Evolutionary conservation across 2,797 vertebrate species (phyloP).

Genomic region (Malacoctenus gilli): DNA sequence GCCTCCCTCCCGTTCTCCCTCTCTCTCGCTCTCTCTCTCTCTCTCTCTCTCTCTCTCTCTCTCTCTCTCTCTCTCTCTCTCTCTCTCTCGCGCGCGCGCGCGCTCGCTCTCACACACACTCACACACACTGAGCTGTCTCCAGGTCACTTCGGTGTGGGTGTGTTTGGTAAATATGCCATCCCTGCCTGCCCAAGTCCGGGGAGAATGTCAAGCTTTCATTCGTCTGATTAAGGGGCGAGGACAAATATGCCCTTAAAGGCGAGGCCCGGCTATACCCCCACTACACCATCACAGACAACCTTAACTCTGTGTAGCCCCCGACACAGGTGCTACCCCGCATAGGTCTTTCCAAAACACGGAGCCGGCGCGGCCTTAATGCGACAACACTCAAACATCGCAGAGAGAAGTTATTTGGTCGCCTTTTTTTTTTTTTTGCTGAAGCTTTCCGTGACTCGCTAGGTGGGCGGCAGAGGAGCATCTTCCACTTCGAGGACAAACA

Average conservation of each 20-base stretch:
- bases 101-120: too few relatives aligned
- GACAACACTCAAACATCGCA: too few relatives aligned
- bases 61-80: too few relatives aligned
- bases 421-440: too few relatives aligned
- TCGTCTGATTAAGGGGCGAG: slow-evolving; percentile 78
- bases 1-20: slow-evolving; percentile 7
- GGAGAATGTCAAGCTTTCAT: slow-evolving; percentile 77
- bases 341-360: slow-evolving; percentile 66
- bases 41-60: slow-evolving; percentile 13
- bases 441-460: too few relatives aligned
- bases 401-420: too few relatives aligned
- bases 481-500: too few relatives aligned
- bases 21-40: slow-evolving; percentile 8
- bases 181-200: slow-evolving; percentile 59
- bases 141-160: too few relatives aligned
- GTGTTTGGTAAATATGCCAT: slow-evolving; percentile 82
- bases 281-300: slow-evolving; percentile 28
- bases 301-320: slow-evolving; percentile 51
- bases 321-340: slow-evolving; percentile 75
- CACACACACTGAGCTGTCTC: too few relatives aligned
- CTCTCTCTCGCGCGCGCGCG: too few relatives aligned
- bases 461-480: too few relatives aligned
- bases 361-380: too few relatives aligned
- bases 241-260: slow-evolving; percentile 79
- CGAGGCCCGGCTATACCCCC: slow-evolving; percentile 44